Conservation (phyloP, 2,113 vertebrate genomes). For the Columbina picui region DNA sequence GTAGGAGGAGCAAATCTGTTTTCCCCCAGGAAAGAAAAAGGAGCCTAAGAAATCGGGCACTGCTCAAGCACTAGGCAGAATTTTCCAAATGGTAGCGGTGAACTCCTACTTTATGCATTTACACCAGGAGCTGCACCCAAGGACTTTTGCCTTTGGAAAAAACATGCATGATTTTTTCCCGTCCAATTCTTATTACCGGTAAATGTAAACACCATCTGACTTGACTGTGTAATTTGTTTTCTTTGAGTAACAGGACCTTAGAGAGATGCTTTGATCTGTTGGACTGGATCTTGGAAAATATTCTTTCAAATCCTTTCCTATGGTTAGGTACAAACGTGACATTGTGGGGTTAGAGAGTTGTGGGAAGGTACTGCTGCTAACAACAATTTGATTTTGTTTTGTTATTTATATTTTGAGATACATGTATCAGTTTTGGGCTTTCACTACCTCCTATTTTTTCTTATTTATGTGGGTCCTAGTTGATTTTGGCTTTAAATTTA, state of each 20-base stretch:
- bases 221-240: background rate
- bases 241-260: background rate
- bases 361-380: background rate
- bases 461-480: rapidly evolving
- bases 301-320: background rate
- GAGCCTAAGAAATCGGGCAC: background rate
- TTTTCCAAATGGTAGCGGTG: background rate
- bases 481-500: background rate
- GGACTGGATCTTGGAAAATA: background rate
- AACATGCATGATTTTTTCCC: background rate
- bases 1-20: background rate
- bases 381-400: background rate
- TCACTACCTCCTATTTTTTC: background rate
- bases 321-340: background rate
- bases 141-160: background rate
- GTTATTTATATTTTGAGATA: background rate
- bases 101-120: rapidly evolving
- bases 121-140: background rate
- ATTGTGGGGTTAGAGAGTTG: rapidly evolving
- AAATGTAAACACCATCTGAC: background rate
- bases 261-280: background rate
- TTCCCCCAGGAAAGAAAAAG: background rate
- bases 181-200: background rate
- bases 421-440: rapidly evolving
- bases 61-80: background rate